These are phyloP conservation scores for Anniella stebbinsi DNA, from an alignment of 2,797 vertebrate genomes.

Conservation along the genomic window DNA sequence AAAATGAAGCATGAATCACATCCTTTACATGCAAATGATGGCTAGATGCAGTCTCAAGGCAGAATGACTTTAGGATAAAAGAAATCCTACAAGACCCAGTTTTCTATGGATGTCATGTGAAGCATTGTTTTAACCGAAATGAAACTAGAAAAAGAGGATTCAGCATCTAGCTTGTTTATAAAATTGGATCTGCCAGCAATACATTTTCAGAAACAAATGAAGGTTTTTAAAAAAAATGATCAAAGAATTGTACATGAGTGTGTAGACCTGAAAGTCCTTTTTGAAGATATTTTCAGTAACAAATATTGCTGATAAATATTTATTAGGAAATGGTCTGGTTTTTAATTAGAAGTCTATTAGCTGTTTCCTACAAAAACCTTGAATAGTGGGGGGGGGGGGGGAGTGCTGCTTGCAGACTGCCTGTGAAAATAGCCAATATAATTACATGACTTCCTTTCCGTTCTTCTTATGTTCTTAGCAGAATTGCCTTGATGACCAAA, in stretches of 20 bases:
- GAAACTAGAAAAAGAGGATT: slow-evolving; percentile 5
- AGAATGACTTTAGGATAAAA: slow-evolving; percentile 19
- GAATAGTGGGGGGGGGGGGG: background rate
- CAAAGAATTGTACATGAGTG: slow-evolving; percentile 15
- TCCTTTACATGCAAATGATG: slow-evolving; percentile 1
- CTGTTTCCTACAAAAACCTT: background rate
- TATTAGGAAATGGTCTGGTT: slow-evolving; percentile 17
- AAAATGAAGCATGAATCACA: slow-evolving; percentile 40
- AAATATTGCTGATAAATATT: slow-evolving; percentile 28
- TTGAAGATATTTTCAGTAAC: background rate
- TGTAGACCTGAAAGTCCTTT: slow-evolving; percentile 3
- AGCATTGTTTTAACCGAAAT: slow-evolving; percentile 17
- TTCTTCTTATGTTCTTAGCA: background rate
- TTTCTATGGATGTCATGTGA: slow-evolving; percentile 6
- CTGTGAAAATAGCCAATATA: slow-evolving; percentile 19
- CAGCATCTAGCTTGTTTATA: background rate
- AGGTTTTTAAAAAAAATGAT: slow-evolving; percentile 39
- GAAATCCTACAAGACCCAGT: background rate
- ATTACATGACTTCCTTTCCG: slow-evolving; percentile 1
- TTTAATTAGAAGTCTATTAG: slow-evolving; percentile 24
- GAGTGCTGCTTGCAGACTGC: background rate
- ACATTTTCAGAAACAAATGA: slow-evolving; percentile 24
- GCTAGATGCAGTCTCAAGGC: slow-evolving; percentile 1
- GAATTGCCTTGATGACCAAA: background rate
- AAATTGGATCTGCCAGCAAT: slow-evolving; percentile 13